phyloP scores from a whole-genome alignment of 2,113 vertebrate species.

The Cervus canadensis region DNA sequence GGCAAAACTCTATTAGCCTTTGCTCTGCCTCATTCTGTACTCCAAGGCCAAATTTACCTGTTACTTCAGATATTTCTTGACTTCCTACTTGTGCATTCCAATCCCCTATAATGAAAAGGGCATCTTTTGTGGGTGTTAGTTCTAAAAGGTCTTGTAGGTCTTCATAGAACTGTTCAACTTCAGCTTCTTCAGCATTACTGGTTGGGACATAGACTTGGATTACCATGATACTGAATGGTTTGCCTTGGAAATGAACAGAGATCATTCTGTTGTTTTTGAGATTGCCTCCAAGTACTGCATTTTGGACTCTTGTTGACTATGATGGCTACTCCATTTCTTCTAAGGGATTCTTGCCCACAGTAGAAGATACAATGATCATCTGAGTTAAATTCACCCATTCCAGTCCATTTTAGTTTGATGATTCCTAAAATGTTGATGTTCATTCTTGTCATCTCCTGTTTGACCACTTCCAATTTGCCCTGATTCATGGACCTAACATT shows the following conservation, averaged over 20 bases:
- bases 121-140: neutral
- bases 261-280: neutral
- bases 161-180: neutral
- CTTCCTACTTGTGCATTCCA: neutral
- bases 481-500: neutral
- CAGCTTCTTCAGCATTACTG: neutral
- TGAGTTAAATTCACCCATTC: neutral
- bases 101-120: neutral
- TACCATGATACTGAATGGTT: neutral
- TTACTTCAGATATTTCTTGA: neutral
- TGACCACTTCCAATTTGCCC: neutral
- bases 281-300: neutral
- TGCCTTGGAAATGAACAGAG: neutral
- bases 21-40: neutral
- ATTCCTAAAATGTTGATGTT: neutral
- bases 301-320: neutral
- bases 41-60: neutral
- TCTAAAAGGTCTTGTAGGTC: neutral
- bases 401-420: neutral
- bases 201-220: neutral
- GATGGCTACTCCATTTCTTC: neutral
- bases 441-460: neutral
- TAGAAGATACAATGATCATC: neutral
- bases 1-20: neutral
- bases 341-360: neutral